Conservation (phyloP, 2,888 invertebrate species). For the Clostera curtula region DNA sequence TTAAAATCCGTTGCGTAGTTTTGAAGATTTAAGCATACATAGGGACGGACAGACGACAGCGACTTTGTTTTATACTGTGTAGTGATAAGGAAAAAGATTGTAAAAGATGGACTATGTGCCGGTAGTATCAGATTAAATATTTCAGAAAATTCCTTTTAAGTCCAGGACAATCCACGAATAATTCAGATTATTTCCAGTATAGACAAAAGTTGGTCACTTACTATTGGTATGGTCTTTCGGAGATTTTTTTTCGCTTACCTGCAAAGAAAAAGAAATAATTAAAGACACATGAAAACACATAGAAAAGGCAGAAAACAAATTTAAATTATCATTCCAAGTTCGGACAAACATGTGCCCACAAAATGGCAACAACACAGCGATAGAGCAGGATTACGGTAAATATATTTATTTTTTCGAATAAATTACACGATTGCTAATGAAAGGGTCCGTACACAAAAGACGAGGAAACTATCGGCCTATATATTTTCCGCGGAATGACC, state of each 20-base stretch:
- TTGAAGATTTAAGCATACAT: too few species aligned
- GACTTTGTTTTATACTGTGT: too few species aligned
- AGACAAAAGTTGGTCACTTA: constrained; percentile 11
- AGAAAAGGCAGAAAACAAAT: constrained; percentile 19
- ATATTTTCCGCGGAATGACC: constrained; percentile 42
- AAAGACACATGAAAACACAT: constrained; percentile 8
- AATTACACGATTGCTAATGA: constrained; percentile 38
- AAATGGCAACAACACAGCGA: constrained; percentile 19
- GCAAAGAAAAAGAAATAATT: constrained; percentile 27
- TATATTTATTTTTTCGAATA: constrained; percentile 34
- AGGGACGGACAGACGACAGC: too few species aligned
- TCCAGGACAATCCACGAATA: too few species aligned
- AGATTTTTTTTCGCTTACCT: constrained; percentile 40
- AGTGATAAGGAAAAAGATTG: too few species aligned
- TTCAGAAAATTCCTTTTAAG: too few species aligned
- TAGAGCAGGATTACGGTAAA: constrained; percentile 25
- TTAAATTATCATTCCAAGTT: too few species aligned
- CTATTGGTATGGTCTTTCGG: constrained; percentile 4
- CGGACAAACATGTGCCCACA: too few species aligned
- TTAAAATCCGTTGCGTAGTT: too few species aligned
- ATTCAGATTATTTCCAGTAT: neutral
- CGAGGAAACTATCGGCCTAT: constrained; percentile 33
- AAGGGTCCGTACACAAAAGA: constrained; percentile 29
- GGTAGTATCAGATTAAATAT: too few species aligned
- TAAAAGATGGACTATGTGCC: too few species aligned